These are phyloP conservation scores for Chymomyza amoena DNA, from an alignment of 2,888 invertebrate genomes.

Conservation along the genomic window DNA sequence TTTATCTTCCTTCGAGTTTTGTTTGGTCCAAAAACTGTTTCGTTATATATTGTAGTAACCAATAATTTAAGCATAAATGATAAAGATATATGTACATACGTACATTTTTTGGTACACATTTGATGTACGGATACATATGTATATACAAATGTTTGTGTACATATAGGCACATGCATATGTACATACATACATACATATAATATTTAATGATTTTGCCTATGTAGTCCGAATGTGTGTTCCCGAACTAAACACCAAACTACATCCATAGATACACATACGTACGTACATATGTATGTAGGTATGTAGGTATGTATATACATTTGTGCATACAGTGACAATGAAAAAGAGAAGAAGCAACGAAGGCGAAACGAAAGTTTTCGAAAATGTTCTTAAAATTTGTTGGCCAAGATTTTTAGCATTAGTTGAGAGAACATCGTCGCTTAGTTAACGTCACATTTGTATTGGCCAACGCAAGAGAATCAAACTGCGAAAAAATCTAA, in stretches of 20 bases:
- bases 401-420: constrained; percentile 69
- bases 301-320: too few relatives aligned
- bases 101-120: too few relatives aligned
- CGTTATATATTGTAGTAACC: too few relatives aligned
- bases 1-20: too few relatives aligned
- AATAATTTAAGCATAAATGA: too few relatives aligned
- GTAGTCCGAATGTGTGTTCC: neutral
- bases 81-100: too few relatives aligned
- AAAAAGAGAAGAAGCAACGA: constrained; percentile 9
- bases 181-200: neutral
- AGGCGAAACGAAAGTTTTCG: constrained; percentile 57
- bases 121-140: too few relatives aligned
- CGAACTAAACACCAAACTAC: neutral
- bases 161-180: neutral
- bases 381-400: constrained; percentile 25
- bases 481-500: constrained; percentile 32
- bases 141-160: too few relatives aligned
- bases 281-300: neutral
- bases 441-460: constrained; percentile 77
- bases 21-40: too few relatives aligned
- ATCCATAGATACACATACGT: neutral
- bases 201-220: neutral
- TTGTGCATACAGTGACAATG: constrained; percentile 11
- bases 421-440: constrained; percentile 80
- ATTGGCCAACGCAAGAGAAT: constrained; percentile 42